Evolutionary conservation across 2,797 vertebrate species (phyloP).

Genomic region (Arrhamphus sclerolepis): DNA sequence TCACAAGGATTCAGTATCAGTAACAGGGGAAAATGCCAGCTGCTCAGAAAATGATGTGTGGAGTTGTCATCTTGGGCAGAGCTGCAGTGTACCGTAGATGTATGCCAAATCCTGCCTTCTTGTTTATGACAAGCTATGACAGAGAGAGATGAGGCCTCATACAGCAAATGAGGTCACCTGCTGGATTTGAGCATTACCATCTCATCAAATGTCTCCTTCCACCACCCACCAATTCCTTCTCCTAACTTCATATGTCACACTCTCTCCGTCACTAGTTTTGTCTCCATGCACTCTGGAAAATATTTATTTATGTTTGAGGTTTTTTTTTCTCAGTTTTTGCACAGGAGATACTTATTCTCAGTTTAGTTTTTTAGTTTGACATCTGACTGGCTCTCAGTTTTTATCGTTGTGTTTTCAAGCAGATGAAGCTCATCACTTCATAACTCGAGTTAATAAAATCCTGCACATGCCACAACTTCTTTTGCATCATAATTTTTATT

Average conservation of each 20-base stretch:
- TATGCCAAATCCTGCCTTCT: conserved; percentile 28
- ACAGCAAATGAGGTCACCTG: conserved; percentile 47
- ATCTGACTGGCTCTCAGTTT: too few relatives aligned
- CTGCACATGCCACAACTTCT: neutral
- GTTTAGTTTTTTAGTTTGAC: too few relatives aligned
- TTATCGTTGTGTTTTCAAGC: too few relatives aligned
- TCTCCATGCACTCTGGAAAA: conserved; percentile 15
- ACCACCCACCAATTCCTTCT: conserved; percentile 22
- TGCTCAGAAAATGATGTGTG: conserved; percentile 44
- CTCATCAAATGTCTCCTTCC: conserved; percentile 35
- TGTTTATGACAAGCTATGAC: conserved; percentile 37
- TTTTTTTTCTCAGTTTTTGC: too few relatives aligned
- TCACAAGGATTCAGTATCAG: conserved; percentile 41
- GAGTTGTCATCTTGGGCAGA: conserved; percentile 46
- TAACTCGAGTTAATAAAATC: too few relatives aligned
- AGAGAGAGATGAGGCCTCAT: conserved; percentile 38
- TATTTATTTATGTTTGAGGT: conserved; percentile 9
- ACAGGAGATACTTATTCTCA: too few relatives aligned
- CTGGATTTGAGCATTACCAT: conserved; percentile 38
- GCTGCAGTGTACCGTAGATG: conserved; percentile 29
- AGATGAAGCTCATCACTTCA: too few relatives aligned
- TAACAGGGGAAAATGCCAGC: conserved; percentile 45
- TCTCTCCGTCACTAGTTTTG: conserved; percentile 11
- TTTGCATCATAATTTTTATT: neutral
- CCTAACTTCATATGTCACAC: conserved; percentile 21